phyloP scores from a whole-genome alignment of 2,888 invertebrate species.

The Sphaerophoria taeniata region DNA sequence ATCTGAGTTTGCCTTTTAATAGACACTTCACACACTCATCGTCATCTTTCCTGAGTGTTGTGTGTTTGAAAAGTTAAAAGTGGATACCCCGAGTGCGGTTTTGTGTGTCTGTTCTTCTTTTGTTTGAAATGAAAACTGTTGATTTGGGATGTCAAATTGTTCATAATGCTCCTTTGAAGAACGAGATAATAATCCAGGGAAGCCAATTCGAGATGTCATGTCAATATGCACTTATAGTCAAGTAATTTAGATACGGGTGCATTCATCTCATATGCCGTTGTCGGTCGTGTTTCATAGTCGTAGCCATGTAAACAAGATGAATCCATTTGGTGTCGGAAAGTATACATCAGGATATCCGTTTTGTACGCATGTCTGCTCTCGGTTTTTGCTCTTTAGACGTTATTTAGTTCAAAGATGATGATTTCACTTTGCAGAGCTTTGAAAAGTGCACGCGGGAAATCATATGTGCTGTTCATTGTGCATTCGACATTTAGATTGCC shows the following conservation, averaged over 20 bases:
- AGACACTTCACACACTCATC: constrained; percentile 20
- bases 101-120: background rate
- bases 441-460: constrained; percentile 61
- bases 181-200: constrained; percentile 10
- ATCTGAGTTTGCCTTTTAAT: constrained; percentile 50
- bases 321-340: constrained; percentile 36
- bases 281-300: background rate
- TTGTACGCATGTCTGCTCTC: constrained; percentile 60
- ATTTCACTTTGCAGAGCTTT: constrained; percentile 68
- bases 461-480: constrained; percentile 32
- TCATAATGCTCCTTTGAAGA: background rate
- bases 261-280: constrained; percentile 70
- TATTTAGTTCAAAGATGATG: constrained; percentile 40
- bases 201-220: constrained; percentile 57
- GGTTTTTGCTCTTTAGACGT: background rate
- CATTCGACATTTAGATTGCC: background rate
- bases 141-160: constrained; percentile 13
- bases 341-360: constrained; percentile 28
- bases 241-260: constrained; percentile 44
- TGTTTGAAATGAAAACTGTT: constrained; percentile 19
- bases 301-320: constrained; percentile 62
- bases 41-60: background rate
- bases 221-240: constrained; percentile 9
- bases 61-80: constrained; percentile 17
- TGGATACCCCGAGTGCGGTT: constrained; percentile 18